A percentile compares a stretch with the other conserved stretches of the same genome.
phyloP scores from a whole-genome alignment of 2,113 vertebrate genomes.

The Orycteropus afer region DNA sequence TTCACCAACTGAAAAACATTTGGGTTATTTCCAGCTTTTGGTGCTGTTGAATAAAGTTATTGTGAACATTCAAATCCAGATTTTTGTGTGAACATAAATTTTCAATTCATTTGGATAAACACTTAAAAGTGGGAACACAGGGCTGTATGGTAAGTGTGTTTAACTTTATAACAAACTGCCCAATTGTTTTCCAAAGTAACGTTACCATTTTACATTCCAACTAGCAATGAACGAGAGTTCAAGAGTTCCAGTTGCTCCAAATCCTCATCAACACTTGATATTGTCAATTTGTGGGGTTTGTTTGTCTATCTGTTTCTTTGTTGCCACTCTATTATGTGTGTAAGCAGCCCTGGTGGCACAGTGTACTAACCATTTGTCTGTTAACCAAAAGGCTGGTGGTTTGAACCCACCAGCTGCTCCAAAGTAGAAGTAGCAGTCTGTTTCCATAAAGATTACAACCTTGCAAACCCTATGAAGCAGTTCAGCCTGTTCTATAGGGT shows the following conservation, averaged over 20 bases:
- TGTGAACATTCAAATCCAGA: slow-evolving; percentile 15
- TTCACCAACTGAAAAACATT: background rate
- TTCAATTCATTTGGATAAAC: background rate
- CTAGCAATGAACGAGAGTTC: background rate
- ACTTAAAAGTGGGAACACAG: background rate
- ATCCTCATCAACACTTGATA: background rate
- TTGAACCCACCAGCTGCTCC: background rate
- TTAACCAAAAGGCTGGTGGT: background rate
- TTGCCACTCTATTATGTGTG: background rate
- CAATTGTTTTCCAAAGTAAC: background rate
- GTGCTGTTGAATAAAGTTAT: background rate
- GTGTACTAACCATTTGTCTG: background rate
- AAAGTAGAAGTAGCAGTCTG: background rate
- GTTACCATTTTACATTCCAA: background rate
- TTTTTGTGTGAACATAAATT: background rate
- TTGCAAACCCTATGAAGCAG: background rate
- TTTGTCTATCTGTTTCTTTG: background rate
- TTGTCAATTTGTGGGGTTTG: background rate
- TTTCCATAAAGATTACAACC: background rate
- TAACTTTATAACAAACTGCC: background rate
- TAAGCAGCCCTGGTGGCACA: background rate
- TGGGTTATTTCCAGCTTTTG: background rate
- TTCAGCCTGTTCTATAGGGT: background rate
- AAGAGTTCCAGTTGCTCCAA: background rate
- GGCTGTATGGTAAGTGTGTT: background rate